These are phyloP conservation scores for Fulmarus glacialis DNA, from an alignment of 2,113 vertebrate genomes.

Conservation along the genomic window DNA sequence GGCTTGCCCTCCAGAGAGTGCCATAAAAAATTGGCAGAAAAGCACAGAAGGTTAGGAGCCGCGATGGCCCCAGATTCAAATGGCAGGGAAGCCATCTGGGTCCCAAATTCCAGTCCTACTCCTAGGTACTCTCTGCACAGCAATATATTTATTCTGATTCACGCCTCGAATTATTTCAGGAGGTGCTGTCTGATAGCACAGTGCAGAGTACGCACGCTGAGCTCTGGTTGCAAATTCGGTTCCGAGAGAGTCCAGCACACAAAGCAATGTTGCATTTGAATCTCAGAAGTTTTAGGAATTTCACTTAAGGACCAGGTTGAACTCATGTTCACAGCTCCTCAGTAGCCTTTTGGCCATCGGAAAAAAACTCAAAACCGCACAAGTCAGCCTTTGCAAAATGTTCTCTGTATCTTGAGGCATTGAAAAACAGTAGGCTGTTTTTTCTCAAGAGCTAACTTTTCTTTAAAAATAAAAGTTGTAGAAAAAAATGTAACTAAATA, in stretches of 20 bases:
- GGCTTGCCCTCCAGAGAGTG: conserved; percentile 46
- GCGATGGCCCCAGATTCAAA: conserved; percentile 43
- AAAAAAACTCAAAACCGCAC: not conserved
- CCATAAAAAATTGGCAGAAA: conserved; percentile 59
- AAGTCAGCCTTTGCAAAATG: not conserved
- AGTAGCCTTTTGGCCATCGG: not conserved
- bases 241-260: not conserved
- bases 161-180: conserved; percentile 58
- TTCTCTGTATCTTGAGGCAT: not conserved
- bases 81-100: conserved; percentile 66
- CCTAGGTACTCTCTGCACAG: conserved; percentile 47
- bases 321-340: not conserved
- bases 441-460: not conserved
- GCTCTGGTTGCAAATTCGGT: not conserved
- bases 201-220: not conserved
- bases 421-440: not conserved
- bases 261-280: not conserved
- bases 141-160: conserved; percentile 65
- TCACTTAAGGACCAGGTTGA: not conserved
- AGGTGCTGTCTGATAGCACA: conserved; percentile 53
- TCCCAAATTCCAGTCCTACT: conserved; percentile 69
- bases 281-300: not conserved
- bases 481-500: not conserved
- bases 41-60: conserved; percentile 44
- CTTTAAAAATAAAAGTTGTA: not conserved